phyloP scores from a whole-genome alignment of 2,113 vertebrate genomes.

The Aphelocoma coerulescens region DNA sequence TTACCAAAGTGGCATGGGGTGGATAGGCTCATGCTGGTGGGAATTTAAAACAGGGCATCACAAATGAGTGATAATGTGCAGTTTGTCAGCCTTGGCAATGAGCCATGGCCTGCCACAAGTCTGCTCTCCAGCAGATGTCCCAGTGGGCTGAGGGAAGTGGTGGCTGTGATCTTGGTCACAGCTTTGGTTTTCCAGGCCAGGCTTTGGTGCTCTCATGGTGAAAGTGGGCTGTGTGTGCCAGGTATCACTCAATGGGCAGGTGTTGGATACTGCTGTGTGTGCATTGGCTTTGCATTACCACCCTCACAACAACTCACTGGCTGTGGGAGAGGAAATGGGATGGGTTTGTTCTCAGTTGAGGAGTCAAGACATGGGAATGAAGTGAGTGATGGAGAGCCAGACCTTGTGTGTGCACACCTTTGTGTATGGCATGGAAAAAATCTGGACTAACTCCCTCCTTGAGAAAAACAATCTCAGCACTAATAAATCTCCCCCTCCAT shows the following conservation, averaged over 20 bases:
- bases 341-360: background rate
- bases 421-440: background rate
- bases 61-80: background rate
- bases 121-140: background rate
- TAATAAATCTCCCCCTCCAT: background rate
- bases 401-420: background rate
- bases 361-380: background rate
- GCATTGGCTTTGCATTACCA: background rate
- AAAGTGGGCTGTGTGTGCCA: background rate
- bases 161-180: background rate
- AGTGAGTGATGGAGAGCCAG: background rate
- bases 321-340: background rate
- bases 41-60: background rate
- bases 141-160: background rate
- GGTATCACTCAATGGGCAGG: rapidly evolving
- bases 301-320: rapidly evolving
- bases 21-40: background rate
- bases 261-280: rapidly evolving
- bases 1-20: background rate
- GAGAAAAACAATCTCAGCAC: background rate
- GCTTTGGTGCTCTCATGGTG: background rate
- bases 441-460: background rate
- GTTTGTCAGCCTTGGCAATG: background rate
- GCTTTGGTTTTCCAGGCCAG: background rate
- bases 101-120: background rate